Evolutionary conservation across 2,113 vertebrate genomes (phyloP).

Genomic region (Nanorana parkeri): DNA sequence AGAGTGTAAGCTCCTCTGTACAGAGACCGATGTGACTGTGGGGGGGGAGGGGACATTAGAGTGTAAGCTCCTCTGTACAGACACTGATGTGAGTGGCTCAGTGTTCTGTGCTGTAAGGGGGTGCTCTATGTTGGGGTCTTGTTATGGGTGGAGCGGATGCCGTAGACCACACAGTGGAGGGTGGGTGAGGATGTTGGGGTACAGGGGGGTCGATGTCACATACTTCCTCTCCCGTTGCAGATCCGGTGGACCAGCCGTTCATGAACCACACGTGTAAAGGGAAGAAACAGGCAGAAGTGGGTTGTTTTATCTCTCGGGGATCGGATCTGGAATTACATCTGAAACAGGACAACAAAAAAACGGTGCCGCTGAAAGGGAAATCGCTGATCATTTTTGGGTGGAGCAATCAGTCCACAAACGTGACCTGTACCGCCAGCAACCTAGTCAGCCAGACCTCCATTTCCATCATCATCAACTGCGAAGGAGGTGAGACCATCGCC

Average conservation of each 20-base stretch:
- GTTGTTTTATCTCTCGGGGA: background rate
- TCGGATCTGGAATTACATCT: too few species aligned
- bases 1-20: too few species aligned
- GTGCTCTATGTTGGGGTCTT: background rate
- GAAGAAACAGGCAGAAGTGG: rapidly evolving
- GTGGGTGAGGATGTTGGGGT: background rate
- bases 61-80: too few species aligned
- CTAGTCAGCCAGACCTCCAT: background rate
- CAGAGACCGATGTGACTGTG: too few species aligned
- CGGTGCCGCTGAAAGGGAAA: background rate
- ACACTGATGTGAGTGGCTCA: too few species aligned
- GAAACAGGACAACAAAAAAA: background rate
- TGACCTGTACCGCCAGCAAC: background rate
- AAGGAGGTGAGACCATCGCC: background rate
- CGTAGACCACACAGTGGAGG: background rate
- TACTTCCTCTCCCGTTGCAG: background rate
- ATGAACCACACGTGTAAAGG: background rate
- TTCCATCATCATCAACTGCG: background rate
- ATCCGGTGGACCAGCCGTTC: background rate
- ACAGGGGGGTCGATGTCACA: too few species aligned
- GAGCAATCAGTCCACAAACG: background rate
- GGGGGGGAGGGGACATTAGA: too few species aligned
- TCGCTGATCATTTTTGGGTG: too few species aligned
- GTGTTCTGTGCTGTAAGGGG: background rate
- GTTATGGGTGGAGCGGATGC: background rate